Evolutionary conservation across 2,888 invertebrate genomes (phyloP), one percentile per base, ranked within the genome.

Genomic region (Habroteleia sp.): DNA sequence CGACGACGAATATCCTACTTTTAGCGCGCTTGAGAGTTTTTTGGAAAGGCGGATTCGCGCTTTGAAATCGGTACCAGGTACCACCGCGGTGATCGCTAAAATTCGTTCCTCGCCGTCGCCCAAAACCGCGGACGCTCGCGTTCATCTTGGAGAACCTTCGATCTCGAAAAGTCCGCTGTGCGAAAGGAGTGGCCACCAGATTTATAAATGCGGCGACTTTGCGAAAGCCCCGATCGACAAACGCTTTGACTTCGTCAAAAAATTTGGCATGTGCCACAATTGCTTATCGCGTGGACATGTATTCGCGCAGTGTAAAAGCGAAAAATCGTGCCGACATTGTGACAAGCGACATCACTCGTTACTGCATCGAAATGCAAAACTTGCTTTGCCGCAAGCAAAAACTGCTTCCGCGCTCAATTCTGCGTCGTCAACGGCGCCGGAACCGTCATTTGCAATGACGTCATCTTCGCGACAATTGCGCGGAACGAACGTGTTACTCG

Each of bases 1-100:
- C 5, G 31, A 31, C 31, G 31, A 31, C 10, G 31, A 31, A 10
- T 31, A 31, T 31, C 31, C 31, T 1, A 10, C 31, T 10, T 31
- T 31, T 10, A 10, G 10, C 1, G 10, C 1, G 10, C 10, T 31
- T 1, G 3, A 31, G 10, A 3, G 10, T 1, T 31, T 31, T 31
- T 10, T 31, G 31, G 10, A 31, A 1, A 10, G 2, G 1, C 1
- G 31, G 2, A 31, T 31, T 10, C 10, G 31, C 31, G 31, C 31
- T 2, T 10, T 31, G 2, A 10, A 31, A 5, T 31, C 31, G 1
- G 2, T 31, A 2, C 31, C 1, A 10, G 1, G 2, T 10, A 1
- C 10, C 10, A 1, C 7, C 7, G 25, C 25, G 25, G 7, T n/a
- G n/a, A n/a, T n/a, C n/a, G n/a, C n/a, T n/a, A n/a, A n/a, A n/a